Evolutionary conservation across 2,113 vertebrate genomes (phyloP).

Genomic region (Ranitomeya variabilis): DNA sequence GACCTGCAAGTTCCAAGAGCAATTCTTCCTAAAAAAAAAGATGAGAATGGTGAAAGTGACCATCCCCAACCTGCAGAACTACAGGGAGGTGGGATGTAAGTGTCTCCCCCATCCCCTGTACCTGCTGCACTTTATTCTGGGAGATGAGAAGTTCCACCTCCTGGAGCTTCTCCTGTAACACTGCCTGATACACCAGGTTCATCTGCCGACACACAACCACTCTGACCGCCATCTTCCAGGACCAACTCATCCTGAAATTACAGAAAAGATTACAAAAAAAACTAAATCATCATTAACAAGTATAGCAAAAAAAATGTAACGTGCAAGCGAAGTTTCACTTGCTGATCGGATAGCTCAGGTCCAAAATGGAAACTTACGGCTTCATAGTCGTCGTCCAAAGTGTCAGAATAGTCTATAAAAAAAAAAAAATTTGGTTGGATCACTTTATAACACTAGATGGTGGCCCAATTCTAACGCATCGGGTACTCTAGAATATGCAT

Average conservation of each 20-base stretch:
- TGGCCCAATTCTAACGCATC: too few relatives aligned
- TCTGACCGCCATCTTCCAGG: constrained; percentile 68
- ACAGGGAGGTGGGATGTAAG: too few relatives aligned
- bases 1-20: constrained; percentile 66
- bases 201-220: constrained; percentile 82
- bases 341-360: too few relatives aligned
- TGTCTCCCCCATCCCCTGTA: constrained; percentile 42
- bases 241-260: constrained; percentile 65
- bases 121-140: constrained; percentile 83
- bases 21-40: constrained; percentile 76
- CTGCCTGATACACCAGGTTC: constrained; percentile 86
- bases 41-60: neutral
- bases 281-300: too few relatives aligned
- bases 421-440: constrained; percentile 50
- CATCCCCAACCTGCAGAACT: neutral
- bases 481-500: too few relatives aligned
- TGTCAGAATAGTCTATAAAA: constrained; percentile 61
- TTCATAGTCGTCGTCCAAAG: constrained; percentile 46
- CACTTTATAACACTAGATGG: too few relatives aligned
- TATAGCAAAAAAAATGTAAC: too few relatives aligned
- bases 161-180: constrained; percentile 79
- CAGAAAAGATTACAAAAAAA: neutral
- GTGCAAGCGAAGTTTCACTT: too few relatives aligned
- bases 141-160: constrained; percentile 74
- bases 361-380: constrained; percentile 57